phyloP scores from a whole-genome alignment of 2,888 invertebrate genomes.

The Disparrhopalites patrizii region DNA sequence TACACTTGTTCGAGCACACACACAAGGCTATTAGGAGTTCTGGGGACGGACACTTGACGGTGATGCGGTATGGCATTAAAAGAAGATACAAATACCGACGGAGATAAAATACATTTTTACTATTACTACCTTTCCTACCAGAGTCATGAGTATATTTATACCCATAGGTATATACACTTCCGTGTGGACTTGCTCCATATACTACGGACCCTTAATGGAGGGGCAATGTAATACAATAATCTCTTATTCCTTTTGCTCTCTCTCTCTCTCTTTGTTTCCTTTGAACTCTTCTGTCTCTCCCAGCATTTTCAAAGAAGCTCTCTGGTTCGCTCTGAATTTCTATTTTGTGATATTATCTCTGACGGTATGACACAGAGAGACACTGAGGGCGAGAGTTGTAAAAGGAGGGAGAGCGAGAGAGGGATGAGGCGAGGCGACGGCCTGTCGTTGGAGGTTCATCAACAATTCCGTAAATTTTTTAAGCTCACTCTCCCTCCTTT shows the following conservation, averaged over 20 bases:
- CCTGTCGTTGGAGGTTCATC: not conserved
- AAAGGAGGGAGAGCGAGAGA: not conserved
- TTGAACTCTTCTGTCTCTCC: not conserved
- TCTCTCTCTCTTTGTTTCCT: not conserved
- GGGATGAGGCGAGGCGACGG: not conserved
- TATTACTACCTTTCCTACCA: not conserved
- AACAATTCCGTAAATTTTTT: not conserved
- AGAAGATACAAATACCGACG: not conserved
- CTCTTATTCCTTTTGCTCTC: not conserved
- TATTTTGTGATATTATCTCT: constrained; percentile 2
- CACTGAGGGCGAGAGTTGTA: not conserved
- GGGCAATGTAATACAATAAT: not conserved
- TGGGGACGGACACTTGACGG: not conserved
- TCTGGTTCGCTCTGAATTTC: too few species aligned
- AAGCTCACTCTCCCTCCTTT: not conserved
- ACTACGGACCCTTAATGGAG: not conserved
- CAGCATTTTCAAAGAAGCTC: not conserved
- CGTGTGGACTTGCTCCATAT: too few species aligned
- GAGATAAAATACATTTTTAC: constrained; percentile 6
- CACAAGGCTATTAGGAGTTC: not conserved
- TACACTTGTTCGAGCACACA: not conserved
- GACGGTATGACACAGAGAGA: not conserved
- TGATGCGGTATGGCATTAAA: not conserved
- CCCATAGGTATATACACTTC: too few species aligned
- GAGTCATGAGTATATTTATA: too few species aligned